Evolutionary conservation across 2,797 vertebrate species (phyloP), one percentile per base, ranked within the genome.

Genomic region (Helicolenus hilgendorfi): DNA sequence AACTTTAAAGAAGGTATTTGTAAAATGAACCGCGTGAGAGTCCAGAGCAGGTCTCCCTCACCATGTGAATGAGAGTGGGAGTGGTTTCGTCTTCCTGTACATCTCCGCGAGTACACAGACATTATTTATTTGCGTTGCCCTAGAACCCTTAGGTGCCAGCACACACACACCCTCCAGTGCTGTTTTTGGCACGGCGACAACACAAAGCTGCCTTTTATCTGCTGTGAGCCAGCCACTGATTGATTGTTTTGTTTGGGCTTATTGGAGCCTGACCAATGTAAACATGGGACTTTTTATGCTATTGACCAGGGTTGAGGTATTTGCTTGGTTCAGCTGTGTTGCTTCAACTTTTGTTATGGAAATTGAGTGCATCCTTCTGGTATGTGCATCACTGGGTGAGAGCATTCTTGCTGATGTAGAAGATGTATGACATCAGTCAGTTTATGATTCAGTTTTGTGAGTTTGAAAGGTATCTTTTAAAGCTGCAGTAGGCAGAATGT

Each of bases 11-110:
- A 55, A 80, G 82, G 88, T 91, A 90, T 93, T 83, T 89, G 95
- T 94, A 96, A 95, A 95, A 93, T 91, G 93, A 96, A 95, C 94
- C 79, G 79, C 55, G 92, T 95, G 93, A 94, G 95, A 96, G 68
- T 86, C 75, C 35, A n/a, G n/a, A 73, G 84, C 85, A 81, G 70
- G 60, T 86, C 81, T 84, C 53, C 36, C 53, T 91, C 69, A 68
- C 53, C 31, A 22, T 86, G 73, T 89, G 83, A 93, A 91, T 88
- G 87, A 90, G 35, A 93, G 70, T 64, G 81, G 94, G 94, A 90
- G 92, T 85, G 89, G 90, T 88, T 89, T 87, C 1, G 8, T 78
- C 70, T 67, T 87, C 73, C 77, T 84, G 41, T 84, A 85, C 59
- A 86, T 85, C 74, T 89, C 55, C 74, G 69, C 11, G 1, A 87